Conservation (phyloP, 2,888 invertebrate species). For the Malacosoma neustria region DNA sequence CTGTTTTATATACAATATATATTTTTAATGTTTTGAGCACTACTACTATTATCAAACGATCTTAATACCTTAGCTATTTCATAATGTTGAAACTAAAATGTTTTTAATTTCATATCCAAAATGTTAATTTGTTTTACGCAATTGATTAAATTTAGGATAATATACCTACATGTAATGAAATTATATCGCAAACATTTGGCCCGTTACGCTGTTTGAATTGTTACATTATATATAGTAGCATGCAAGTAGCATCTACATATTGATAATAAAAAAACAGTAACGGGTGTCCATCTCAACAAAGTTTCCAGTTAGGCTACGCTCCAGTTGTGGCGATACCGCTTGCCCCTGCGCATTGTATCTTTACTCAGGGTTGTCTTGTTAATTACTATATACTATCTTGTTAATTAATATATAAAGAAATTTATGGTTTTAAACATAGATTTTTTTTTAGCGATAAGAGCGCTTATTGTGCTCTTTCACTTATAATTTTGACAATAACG, state of each 20-base stretch:
- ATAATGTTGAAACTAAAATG: too few relatives aligned
- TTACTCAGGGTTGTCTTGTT: not conserved
- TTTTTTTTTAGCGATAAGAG: too few relatives aligned
- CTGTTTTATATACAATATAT: too few relatives aligned
- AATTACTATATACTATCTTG: too few relatives aligned
- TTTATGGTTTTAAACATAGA: too few relatives aligned
- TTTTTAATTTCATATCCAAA: too few relatives aligned
- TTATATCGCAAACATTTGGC: not conserved
- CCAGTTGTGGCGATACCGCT: constrained; percentile 43
- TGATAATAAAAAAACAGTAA: constrained; percentile 30
- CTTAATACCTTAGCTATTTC: too few relatives aligned
- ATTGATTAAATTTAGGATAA: not conserved
- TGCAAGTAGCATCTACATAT: constrained; percentile 20
- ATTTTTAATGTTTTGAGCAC: too few relatives aligned
- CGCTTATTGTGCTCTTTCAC: too few relatives aligned
- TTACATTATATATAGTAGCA: not conserved
- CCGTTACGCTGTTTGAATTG: not conserved
- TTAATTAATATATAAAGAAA: too few relatives aligned
- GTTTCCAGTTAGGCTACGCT: constrained; percentile 55
- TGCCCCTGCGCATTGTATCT: constrained; percentile 18
- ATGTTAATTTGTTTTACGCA: not conserved
- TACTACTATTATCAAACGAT: too few relatives aligned
- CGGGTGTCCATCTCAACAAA: constrained; percentile 25
- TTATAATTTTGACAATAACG: too few relatives aligned
- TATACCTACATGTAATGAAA: not conserved